These are phyloP conservation scores for Holothuria glaberrima DNA, from an alignment of 35 echinoderm and acorn worm species.

Conservation along the genomic window DNA sequence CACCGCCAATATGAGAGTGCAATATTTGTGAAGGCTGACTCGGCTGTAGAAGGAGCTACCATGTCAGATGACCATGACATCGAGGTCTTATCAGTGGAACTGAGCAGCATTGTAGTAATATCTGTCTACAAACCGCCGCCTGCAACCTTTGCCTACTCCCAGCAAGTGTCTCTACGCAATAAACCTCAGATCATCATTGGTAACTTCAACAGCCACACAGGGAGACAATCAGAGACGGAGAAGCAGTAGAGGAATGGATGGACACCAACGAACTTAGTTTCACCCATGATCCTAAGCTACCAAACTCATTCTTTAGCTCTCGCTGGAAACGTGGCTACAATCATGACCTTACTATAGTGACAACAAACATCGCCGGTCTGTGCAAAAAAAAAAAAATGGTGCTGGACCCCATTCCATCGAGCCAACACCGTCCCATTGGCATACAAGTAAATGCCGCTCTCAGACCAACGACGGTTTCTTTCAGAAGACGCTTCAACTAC, in stretches of 20 bases:
- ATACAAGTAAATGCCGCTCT: constrained; percentile 52
- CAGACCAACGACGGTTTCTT: neutral
- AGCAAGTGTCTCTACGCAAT: constrained; percentile 27
- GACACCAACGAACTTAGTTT: constrained; percentile 50
- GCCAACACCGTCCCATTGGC: constrained; percentile 59
- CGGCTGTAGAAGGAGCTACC: constrained; percentile 34
- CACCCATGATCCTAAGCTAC: constrained; percentile 65
- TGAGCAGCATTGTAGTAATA: constrained; percentile 47
- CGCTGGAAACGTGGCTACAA: constrained; percentile 63
- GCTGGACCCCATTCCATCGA: constrained; percentile 31
- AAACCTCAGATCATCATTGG: constrained; percentile 59
- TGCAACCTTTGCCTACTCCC: constrained; percentile 15
- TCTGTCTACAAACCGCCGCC: constrained; percentile 56
- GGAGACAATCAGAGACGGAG: constrained; percentile 19
- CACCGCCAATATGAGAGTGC: constrained; percentile 55
- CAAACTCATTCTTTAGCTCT: constrained; percentile 46
- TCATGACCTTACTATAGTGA: constrained; percentile 48
- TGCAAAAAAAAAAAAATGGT: constrained; percentile 30
- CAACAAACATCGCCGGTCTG: constrained; percentile 5
- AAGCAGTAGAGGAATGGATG: constrained; percentile 3
- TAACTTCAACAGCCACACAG: constrained; percentile 50
- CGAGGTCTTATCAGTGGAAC: constrained; percentile 46
- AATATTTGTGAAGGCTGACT: constrained; percentile 38
- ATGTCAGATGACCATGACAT: constrained; percentile 49
- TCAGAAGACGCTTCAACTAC: constrained; percentile 58